Evolutionary conservation across 2,888 invertebrate species (phyloP), one percentile per base, ranked within the genome.

Genomic region (Atrina japonica): DNA sequence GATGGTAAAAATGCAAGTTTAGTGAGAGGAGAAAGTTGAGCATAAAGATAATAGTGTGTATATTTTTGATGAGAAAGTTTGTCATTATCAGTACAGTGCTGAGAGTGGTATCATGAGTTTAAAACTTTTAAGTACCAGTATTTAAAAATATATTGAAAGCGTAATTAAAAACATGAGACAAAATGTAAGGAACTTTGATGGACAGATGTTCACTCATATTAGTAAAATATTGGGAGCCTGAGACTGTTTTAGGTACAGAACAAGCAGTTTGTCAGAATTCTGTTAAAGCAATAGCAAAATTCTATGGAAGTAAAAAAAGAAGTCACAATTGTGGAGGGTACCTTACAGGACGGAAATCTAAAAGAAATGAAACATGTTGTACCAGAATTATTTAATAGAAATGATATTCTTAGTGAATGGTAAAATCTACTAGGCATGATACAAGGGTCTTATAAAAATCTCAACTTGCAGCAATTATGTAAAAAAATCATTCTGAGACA

Each of bases 91-190:
- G 50, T n/a, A 40, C 6, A 47, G 18, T 14, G 60, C 70, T 50
- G 69, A 77, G n/a, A 43, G 14, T 41, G 55, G 65, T 29, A 63
- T 73, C 50, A 45, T 58, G 16, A 60, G 3, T 14, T 3, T 77
- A 0, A 60, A 35, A 23, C 25, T n/a, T n/a, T n/a, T n/a, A n/a
- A n/a, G n/a, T n/a, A n/a, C n/a, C n/a, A n/a, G n/a, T n/a, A n/a
- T n/a, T n/a, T n/a, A 27, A 21, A 25, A 49, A 23, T 69, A 73
- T 55, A 16, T 65, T 3, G 27, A 61, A 2, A 65, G 43, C 0
- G 1, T 71, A 40, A 55, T 29, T 14, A 73, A 71, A 41, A 69
- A 76, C 27, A 71, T 76, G 11, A n/a, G n/a, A n/a, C n/a, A n/a
- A n/a, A n/a, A n/a, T n/a, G n/a, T n/a, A n/a, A n/a, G n/a, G n/a